Percentiles rank a stretch among this genome's conserved stretches.
Evolutionary conservation across 2,888 invertebrate genomes (phyloP).

Genomic region (Diarsia rubi): DNA sequence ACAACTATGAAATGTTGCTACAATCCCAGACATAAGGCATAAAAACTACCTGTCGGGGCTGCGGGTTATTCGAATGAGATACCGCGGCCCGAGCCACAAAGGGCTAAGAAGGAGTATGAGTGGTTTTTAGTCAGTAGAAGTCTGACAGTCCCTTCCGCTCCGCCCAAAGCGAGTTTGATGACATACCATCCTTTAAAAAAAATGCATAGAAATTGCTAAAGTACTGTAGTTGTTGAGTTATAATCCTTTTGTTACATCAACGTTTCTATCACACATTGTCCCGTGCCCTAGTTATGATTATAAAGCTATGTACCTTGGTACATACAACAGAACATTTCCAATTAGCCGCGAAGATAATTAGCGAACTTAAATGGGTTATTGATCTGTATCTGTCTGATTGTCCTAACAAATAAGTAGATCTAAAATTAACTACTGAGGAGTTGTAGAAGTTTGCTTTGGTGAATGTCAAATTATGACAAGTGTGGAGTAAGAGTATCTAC

Average conservation of each 20-base stretch:
- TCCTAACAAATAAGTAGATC: not conserved
- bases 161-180: no score
- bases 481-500: not conserved
- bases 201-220: no score
- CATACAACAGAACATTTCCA: slow-evolving; percentile 8
- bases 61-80: no score
- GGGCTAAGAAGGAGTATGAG: no score
- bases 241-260: not conserved
- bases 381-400: slow-evolving; percentile 20
- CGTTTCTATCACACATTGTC: not conserved
- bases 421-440: not conserved
- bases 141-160: no score
- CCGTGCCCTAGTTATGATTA: not conserved
- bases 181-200: no score
- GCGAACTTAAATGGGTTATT: slow-evolving; percentile 25
- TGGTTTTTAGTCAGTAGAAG: no score
- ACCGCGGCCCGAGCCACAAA: no score
- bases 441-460: not conserved
- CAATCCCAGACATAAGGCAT: no score
- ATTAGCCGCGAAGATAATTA: slow-evolving; percentile 35
- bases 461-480: not conserved
- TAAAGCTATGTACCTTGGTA: not conserved
- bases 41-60: no score
- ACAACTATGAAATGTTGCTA: no score
- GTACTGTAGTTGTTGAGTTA: no score